Percentiles rank a stretch among this genome's conserved stretches.
Evolutionary conservation across 2,888 invertebrate species (phyloP).

Genomic region (Cyrtodaria siliqua): DNA sequence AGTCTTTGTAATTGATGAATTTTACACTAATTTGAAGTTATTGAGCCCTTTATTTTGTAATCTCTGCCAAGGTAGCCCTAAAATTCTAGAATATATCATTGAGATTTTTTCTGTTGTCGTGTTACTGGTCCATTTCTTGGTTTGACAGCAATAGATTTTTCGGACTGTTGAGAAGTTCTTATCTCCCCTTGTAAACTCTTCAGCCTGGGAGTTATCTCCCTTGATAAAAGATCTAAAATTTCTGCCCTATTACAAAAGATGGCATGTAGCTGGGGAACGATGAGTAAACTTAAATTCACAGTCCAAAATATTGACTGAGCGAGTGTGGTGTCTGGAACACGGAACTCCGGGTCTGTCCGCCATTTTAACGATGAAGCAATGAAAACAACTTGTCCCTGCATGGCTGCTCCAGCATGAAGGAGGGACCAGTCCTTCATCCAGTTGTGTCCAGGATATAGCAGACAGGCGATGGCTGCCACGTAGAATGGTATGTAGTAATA

Average conservation of each 20-base stretch:
- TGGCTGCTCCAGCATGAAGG: constrained; percentile 82
- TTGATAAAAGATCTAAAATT: constrained; percentile 18
- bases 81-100: background rate
- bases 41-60: no score
- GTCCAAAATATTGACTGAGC: constrained; percentile 72
- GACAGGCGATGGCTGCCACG: constrained; percentile 71
- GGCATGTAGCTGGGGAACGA: constrained; percentile 79
- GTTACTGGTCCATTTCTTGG: constrained; percentile 46
- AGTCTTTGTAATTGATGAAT: background rate
- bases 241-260: constrained; percentile 64
- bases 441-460: constrained; percentile 69
- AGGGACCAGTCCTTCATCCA: constrained; percentile 82
- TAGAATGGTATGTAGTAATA: constrained; percentile 83
- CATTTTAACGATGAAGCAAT: constrained; percentile 73
- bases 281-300: constrained; percentile 73
- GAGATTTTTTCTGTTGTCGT: constrained; percentile 32
- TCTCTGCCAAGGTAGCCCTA: no score
- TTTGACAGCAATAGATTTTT: constrained; percentile 1
- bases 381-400: constrained; percentile 79
- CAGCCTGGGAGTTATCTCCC: constrained; percentile 19
- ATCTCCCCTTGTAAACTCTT: constrained; percentile 10
- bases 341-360: constrained; percentile 66
- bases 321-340: constrained; percentile 57
- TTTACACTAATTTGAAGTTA: no score
- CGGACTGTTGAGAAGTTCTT: constrained; percentile 1